Base-by-base conservation (phyloP, 2,888 invertebrate genomes). In the Belgica antarctica region DNA sequence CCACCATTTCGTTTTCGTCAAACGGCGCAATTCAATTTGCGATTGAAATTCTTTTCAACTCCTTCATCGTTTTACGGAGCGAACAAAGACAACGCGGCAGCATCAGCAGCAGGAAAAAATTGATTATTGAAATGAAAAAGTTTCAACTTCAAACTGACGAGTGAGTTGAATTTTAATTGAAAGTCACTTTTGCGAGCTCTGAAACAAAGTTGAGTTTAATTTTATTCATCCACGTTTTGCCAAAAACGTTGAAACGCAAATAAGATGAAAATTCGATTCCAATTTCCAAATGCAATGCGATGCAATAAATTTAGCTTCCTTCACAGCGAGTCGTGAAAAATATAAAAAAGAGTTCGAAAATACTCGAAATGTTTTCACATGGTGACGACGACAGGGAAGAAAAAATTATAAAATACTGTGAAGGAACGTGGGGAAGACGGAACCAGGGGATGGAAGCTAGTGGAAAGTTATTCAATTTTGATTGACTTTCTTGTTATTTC, bases 161-260 rank as follows among this genome's bases (percentile, higher is more conserved):
- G 59, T 27, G 59, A 59, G 27, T 59, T 59, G 25, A 65, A 65
- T 65, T 65, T 46, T 65, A 65, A 65, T 65, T 65, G 65, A 65
- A 65, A 46, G 65, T 65, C 24, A 46, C 41, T 65, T 65, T 63
- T 41, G 36, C 41, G 22, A 19, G 47, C n/a, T 17, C 25, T 17
- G 22, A 62, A 62, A 62, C 36, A 62, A 62, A 62, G 24, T 62
- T 24, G 62, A 22, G 41, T 36, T 46, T 47, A 47, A 46, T 46
- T 46, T 47, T 28, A 65, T 65, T 27, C 65, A 47, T 17, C 28
- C 17, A 5, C 59, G 22, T 27, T n/a, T 22, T 19, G 19, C 52
- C 24, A 10, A n/a, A n/a, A 52, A 22, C 52, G 24, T 19, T 59
- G 25, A 15, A 59, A 59, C 27, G 47, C 27, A 65, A 65, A 47